Base-by-base conservation (phyloP, 2,888 invertebrate genomes). In the Folsomia manolachei region DNA sequence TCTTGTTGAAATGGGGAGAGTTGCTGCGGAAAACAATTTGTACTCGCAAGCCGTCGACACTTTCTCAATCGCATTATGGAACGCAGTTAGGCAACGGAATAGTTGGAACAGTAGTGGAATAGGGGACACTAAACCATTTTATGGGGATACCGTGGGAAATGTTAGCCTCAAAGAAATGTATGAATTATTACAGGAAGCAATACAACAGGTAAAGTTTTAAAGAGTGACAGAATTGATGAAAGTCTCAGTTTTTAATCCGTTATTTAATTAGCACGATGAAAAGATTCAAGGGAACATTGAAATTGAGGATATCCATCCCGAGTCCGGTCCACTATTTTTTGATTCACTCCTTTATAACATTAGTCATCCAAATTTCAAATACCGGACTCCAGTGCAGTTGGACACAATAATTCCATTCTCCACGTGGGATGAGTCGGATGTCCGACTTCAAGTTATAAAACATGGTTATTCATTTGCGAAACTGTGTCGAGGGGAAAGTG, bases 31-130 rank as follows among this genome's bases (percentile, higher is more conserved):
- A 18, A 64, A 52, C 23, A 23, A 9, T 26, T 72, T 70, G 67
- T 69, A 63, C 21, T 23, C 62, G 4, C 73, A 77, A 60, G 70
- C 77, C 0, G 73, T 69, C 23, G 27, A 74, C 27, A 70, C 73
- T 26, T 64, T 76, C 9, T 66, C 72, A 9, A 67, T 63, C 19
- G 71, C 70, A 26, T 51, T 69, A 4, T 56, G 61, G 25, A 27
- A 69, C 26, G 26, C 4, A 9, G 19, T 23, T 4, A 24, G 60
- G 21, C 39, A 23, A 9, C 18, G 52, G 21, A 9, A 24, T 51
- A 4, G 26, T 52, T 4, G 56, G 63, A 24, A 21, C 4, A 7
- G 11, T 7, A 7, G 21, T 19, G 56, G 60, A 19, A 69, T 60
- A 27, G 27, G 51, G 67, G 2, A 53, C 18, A 2, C 26, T 9